Percentiles rank a stretch among this genome's conserved stretches.
Conservation (phyloP, 1,140 invertebrate genomes). For the Bombus huntii region DNA sequence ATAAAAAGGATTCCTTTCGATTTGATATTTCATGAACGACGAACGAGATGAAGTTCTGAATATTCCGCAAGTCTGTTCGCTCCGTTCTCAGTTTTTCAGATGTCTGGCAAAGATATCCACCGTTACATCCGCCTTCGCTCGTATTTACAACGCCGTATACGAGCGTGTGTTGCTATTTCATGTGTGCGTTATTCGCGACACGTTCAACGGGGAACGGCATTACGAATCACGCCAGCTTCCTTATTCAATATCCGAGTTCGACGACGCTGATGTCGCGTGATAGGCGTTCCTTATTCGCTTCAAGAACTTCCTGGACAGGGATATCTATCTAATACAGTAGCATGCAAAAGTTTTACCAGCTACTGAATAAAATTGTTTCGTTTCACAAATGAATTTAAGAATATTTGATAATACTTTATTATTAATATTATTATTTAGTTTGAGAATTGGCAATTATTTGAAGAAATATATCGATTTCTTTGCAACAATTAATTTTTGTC, state of each 20-base stretch:
- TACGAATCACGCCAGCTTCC: constrained; percentile 19
- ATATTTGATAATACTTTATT: too few relatives aligned
- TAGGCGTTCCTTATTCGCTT: constrained; percentile 9
- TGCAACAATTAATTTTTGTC: not conserved
- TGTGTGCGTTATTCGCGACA: constrained; percentile 24
- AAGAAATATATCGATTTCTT: too few relatives aligned
- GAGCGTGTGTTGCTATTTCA: not conserved
- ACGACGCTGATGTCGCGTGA: constrained; percentile 11
- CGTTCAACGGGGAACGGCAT: not conserved
- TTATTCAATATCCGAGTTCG: constrained; percentile 29
- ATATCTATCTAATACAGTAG: not conserved
- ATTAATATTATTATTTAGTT: not conserved
- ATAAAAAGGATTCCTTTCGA: not conserved
- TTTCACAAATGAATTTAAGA: not conserved
- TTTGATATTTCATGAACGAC: not conserved
- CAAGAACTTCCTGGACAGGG: not conserved
- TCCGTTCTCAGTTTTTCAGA: not conserved
- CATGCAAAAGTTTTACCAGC: not conserved
- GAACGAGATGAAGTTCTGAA: not conserved
- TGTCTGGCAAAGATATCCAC: not conserved
- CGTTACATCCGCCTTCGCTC: not conserved
- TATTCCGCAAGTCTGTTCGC: not conserved
- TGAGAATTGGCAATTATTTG: too few relatives aligned
- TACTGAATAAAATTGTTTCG: not conserved
- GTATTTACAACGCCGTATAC: not conserved